Evolutionary conservation across 2,888 invertebrate genomes (phyloP), one percentile per base, ranked within the genome.

Genomic region (Hirtodrosophila duncani): DNA sequence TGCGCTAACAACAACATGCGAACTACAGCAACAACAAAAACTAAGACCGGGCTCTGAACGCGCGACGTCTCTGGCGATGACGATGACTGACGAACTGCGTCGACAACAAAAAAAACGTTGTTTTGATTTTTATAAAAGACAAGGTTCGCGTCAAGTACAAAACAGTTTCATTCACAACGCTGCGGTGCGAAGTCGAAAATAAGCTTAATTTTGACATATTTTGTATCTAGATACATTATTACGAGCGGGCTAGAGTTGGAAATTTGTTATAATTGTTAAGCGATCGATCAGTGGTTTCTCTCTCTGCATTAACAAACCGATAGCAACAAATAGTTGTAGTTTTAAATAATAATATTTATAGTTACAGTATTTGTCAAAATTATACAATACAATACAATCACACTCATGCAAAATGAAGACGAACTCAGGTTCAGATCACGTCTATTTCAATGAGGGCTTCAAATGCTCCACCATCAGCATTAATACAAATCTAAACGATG

Each of bases 401-500:
- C 21, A 45, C 48, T 24, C 43, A 20, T 43, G 16, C 46, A 80
- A 62, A 56, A 85, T 85, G 83, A 85, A 84, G 59, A 61, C 72
- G 17, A 84, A 78, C 67, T 78, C 83, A 36, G 82, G 82, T 30
- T 72, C 78, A 42, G 79, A 86, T 77, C 86, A 86, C 69, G 84
- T 84, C 1, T 87, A 86, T 53, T 79, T 85, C 37, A 86, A 86
- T 57, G 85, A 86, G 57, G 85, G 83, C 33, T 82, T 87, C 34
- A 85, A 85, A 63, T 85, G 85, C 58, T 87, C 87, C 31, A 79
- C 85, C 16, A 83, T 86, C 34, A 85, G 84, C 61, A 86, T 86
- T 13, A 82, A 77, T 37, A 80, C 78, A 10, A 81, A 84, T 48
- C 23, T 67, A 9, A 64, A 74, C 30, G 87, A 85, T 46, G 82